These are phyloP conservation scores for Aphaenogaster rudis DNA, from an alignment of 1,140 invertebrate species.

Conservation along the genomic window DNA sequence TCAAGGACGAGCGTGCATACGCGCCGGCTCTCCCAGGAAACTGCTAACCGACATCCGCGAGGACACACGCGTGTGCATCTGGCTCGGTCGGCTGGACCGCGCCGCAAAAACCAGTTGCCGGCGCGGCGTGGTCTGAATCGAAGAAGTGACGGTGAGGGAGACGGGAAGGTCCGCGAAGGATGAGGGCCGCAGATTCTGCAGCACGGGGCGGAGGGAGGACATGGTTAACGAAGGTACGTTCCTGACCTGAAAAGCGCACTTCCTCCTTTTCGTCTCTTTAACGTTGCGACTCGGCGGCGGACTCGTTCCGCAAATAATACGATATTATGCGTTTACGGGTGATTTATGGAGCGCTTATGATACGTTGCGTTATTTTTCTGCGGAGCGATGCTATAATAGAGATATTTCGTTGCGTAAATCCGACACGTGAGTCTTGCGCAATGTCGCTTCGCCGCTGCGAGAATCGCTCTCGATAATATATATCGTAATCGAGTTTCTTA, in stretches of 20 bases:
- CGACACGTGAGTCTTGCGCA: conserved; percentile 18
- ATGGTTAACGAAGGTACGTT: conserved; percentile 55
- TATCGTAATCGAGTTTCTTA: conserved; percentile 26
- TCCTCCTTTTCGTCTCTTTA: conserved; percentile 53
- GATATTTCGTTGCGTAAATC: conserved; percentile 59
- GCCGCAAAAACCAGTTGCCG: conserved; percentile 76
- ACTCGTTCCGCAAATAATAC: conserved; percentile 62
- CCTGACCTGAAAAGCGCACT: conserved; percentile 72
- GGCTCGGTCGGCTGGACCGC: conserved; percentile 64
- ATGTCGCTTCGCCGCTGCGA: conserved; percentile 21
- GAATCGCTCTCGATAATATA: conserved; percentile 27
- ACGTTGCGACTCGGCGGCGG: not conserved
- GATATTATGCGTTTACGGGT: conserved; percentile 55
- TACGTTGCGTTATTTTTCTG: conserved; percentile 53
- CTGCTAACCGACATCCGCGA: conserved; percentile 81
- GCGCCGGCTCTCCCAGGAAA: conserved; percentile 82
- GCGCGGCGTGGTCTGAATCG: conserved; percentile 39
- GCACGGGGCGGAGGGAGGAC: not conserved
- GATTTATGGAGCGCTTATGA: conserved; percentile 57
- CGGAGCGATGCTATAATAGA: conserved; percentile 43
- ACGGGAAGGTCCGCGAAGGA: not conserved
- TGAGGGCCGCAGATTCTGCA: conserved; percentile 50
- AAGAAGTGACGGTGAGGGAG: not conserved
- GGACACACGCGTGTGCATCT: conserved; percentile 76
- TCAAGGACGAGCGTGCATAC: conserved; percentile 80